phyloP scores from a whole-genome alignment of 2,888 invertebrate genomes.

The Priapulus caudatus region DNA sequence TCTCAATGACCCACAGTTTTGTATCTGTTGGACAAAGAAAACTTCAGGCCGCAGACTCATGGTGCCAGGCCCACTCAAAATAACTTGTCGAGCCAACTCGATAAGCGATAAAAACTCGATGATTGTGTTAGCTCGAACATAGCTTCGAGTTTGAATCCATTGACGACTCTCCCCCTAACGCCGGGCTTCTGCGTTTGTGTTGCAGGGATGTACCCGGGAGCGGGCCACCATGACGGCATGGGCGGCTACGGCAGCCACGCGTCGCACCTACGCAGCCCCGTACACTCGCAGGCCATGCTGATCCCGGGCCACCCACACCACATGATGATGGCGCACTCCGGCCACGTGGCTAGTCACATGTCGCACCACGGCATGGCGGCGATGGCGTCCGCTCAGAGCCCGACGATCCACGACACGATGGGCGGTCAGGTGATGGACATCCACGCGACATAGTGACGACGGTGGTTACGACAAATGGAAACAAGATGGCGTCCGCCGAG shows the following conservation, averaged over 20 bases:
- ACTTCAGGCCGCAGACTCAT: no score
- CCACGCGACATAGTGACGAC: slow-evolving; percentile 23
- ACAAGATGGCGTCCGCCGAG: no score
- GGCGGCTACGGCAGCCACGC: slow-evolving; percentile 38
- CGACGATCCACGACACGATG: slow-evolving; percentile 34
- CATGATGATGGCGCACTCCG: slow-evolving; percentile 42
- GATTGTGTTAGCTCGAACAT: no score
- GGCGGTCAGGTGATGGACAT: slow-evolving; percentile 29
- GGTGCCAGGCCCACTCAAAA: no score
- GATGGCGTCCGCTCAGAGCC: slow-evolving; percentile 32
- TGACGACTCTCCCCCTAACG: no score
- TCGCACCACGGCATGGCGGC: slow-evolving; percentile 37
- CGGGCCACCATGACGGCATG: slow-evolving; percentile 24
- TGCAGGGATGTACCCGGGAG: neutral
- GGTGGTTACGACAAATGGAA: no score
- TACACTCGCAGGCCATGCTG: slow-evolving; percentile 42
- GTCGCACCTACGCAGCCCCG: slow-evolving; percentile 40
- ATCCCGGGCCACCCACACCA: slow-evolving; percentile 42
- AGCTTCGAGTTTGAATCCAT: no score
- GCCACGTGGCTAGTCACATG: slow-evolving; percentile 31
- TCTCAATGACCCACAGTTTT: no score
- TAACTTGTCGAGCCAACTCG: no score
- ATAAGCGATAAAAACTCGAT: no score
- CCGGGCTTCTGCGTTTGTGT: no score
- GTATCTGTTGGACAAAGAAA: no score